Evolutionary conservation across 2,113 vertebrate genomes (phyloP).

Genomic region (Eudyptes chrysolophus): DNA sequence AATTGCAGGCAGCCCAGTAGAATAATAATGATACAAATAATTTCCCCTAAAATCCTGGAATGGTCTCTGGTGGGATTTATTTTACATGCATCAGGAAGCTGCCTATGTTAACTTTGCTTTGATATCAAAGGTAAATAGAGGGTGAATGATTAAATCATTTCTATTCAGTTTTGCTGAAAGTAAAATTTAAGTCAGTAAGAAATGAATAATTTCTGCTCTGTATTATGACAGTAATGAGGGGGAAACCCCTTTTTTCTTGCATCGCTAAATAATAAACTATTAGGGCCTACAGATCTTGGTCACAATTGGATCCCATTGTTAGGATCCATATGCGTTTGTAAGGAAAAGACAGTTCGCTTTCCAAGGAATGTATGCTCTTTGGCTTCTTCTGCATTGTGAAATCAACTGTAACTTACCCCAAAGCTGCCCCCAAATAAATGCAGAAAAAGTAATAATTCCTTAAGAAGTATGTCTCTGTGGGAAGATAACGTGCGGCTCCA

Average conservation of each 20-base stretch:
- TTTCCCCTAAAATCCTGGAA: constrained; percentile 43
- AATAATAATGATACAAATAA: constrained; percentile 64
- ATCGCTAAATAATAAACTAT: not conserved
- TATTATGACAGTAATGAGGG: not conserved
- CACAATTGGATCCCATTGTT: not conserved
- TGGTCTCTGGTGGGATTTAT: constrained; percentile 50
- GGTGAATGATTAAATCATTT: constrained; percentile 72
- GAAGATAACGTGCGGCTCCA: not conserved
- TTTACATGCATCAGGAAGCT: constrained; percentile 46
- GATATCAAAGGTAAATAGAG: constrained; percentile 67
- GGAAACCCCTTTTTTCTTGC: not conserved
- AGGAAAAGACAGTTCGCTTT: not conserved
- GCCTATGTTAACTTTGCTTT: constrained; percentile 48
- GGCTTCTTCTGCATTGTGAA: not conserved
- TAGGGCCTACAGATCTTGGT: not conserved
- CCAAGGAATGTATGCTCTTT: not conserved
- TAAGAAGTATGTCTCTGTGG: not conserved
- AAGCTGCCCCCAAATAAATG: not conserved
- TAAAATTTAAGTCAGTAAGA: constrained; percentile 10
- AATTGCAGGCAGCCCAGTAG: constrained; percentile 35
- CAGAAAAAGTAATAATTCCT: not conserved
- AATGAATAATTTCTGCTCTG: constrained; percentile 12
- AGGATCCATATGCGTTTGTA: not conserved
- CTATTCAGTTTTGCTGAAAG: constrained; percentile 50
- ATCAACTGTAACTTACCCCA: not conserved